Base-by-base conservation (phyloP, 1,140 invertebrate genomes). In the Patella vulgata region DNA sequence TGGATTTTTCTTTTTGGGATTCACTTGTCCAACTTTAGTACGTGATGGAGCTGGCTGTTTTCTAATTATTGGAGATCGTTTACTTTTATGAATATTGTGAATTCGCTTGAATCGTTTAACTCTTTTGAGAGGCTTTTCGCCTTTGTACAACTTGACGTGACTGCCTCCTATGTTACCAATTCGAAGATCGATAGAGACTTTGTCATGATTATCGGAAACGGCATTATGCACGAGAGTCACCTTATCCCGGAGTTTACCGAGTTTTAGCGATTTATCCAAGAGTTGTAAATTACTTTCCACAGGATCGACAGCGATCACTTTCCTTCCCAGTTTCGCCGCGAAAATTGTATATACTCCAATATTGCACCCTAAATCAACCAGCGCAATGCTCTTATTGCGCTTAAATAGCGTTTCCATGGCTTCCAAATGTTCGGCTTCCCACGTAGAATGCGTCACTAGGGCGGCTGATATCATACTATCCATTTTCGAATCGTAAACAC, bases 291-390 rank as follows among this genome's bases (percentile, higher is more conserved):
- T 79, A n/a, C 61, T 42, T 12, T 40, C 11, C 11, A 75, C 48
- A 19, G 74, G 70, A 47, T 83, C 81, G 9, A 83, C 59, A 0
- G 80, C 76, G 8, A 82, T 53, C 23, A 79, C 80, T 9, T 50
- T 46, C 25, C 68, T 68, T n/a, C 74, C 73, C 21, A 73, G 53
- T 31, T 66, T 74, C 11, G 75, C 74, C 6, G 70, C 75, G 23
- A 69, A 61, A 11, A 83, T 47, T 12, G 71, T 72, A 56, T 73
- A 81, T 27, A 71, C 75, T 25, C 81, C 81, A 19, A 82, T 66
- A 62, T 82, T 81, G 36, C 76, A 77, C 1, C 81, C 81, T 23
- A 83, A 31, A 57, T 83, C 81, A 28, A 83, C 56, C 8, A 83
- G 63, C n/a, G 59, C 66, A 31, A 70, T 55, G 23, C 28, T 19